Conservation (phyloP, 1,140 invertebrate genomes). For the Caerostris darwini region DNA sequence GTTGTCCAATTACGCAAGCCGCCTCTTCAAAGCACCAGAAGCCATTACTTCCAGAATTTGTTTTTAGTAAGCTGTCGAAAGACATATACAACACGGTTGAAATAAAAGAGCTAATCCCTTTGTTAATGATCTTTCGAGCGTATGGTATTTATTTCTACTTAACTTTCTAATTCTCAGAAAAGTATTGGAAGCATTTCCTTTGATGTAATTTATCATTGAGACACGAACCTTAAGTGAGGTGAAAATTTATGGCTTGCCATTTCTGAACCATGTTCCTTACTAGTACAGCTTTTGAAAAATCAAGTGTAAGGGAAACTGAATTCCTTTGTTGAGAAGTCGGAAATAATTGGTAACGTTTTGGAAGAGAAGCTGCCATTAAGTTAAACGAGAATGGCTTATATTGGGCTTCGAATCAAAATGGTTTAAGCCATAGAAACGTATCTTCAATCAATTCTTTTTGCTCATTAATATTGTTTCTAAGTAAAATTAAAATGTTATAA, state of each 20-base stretch:
- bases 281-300: constrained; percentile 6
- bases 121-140: background rate
- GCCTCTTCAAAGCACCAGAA: background rate
- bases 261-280: background rate
- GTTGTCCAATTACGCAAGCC: background rate
- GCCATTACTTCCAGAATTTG: background rate
- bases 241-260: background rate
- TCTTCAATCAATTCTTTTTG: too few relatives aligned
- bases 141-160: background rate
- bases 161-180: constrained; percentile 22
- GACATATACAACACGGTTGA: background rate
- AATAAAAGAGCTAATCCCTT: constrained; percentile 8
- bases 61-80: background rate
- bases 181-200: background rate
- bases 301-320: background rate
- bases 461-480: too few relatives aligned
- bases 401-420: too few relatives aligned
- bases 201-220: constrained; percentile 9
- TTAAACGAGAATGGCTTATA: background rate
- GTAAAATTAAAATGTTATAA: too few relatives aligned
- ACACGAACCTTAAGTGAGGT: background rate
- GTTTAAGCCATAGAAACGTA: too few relatives aligned
- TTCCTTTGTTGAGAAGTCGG: background rate
- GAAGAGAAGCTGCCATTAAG: background rate
- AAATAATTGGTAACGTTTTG: background rate